Percentiles rank a stretch among this genome's conserved stretches.
Conservation (phyloP, 2,113 vertebrate species). For the Ciconia maguari region DNA sequence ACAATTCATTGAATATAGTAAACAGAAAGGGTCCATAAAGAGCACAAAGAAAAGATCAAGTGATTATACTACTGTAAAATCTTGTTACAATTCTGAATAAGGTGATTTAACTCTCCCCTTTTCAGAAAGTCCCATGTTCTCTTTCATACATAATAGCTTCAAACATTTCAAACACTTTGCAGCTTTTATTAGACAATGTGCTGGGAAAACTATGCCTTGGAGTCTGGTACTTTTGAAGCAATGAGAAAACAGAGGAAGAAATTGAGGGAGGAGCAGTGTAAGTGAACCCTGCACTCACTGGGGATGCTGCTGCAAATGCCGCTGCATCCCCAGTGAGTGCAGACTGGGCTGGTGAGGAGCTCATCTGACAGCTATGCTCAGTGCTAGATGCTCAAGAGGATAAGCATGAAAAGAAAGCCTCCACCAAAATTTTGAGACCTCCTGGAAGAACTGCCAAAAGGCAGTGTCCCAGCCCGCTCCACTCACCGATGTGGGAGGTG, state of each 20-base stretch:
- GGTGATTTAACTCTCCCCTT: neutral
- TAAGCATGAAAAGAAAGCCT: neutral
- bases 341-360: neutral
- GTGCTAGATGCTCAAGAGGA: neutral
- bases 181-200: neutral
- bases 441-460: neutral
- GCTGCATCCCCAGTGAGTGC: accelerated
- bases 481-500: neutral
- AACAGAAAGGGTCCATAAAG: neutral
- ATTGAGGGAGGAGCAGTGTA: neutral
- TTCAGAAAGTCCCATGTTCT: neutral
- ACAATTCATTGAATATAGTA: neutral
- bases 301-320: neutral
- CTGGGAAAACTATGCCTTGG: neutral
- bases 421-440: neutral
- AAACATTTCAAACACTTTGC: neutral
- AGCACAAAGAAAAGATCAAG: neutral
- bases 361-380: neutral
- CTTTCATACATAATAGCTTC: neutral
- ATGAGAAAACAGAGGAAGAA: neutral
- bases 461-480: neutral
- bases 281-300: neutral
- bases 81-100: neutral
- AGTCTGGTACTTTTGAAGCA: neutral
- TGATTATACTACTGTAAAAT: neutral